Conservation (phyloP, 1,140 invertebrate genomes). For the Drosophila takahashii region DNA sequence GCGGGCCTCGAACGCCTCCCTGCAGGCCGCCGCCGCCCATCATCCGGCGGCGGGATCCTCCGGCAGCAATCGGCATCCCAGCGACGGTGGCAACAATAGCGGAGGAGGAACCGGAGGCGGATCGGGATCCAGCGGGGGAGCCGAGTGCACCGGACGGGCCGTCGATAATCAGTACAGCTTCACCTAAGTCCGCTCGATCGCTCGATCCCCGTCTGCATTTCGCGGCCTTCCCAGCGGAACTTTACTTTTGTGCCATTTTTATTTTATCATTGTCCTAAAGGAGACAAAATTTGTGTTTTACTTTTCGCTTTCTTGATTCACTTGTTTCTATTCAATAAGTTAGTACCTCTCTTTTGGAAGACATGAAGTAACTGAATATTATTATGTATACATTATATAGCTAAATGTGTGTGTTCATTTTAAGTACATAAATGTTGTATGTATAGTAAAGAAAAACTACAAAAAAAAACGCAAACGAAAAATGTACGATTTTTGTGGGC, state of each 20-base stretch:
- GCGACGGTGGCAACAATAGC: slow-evolving; percentile 36
- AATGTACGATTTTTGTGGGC: slow-evolving; percentile 54
- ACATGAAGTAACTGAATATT: slow-evolving; percentile 80
- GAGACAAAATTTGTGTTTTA: slow-evolving; percentile 45
- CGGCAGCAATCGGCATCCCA: slow-evolving; percentile 33
- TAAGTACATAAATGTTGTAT: slow-evolving; percentile 79
- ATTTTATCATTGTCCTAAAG: slow-evolving; percentile 37
- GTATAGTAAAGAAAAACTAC: slow-evolving; percentile 63
- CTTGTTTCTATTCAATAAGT: slow-evolving; percentile 59
- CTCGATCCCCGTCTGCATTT: slow-evolving; percentile 33
- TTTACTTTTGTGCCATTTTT: slow-evolving; percentile 75
- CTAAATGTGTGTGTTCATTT: slow-evolving; percentile 82
- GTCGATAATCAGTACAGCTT: slow-evolving; percentile 89
- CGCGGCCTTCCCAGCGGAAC: slow-evolving; percentile 53
- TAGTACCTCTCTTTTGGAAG: slow-evolving; percentile 61
- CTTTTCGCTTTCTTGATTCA: slow-evolving; percentile 28
- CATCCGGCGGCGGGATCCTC: slow-evolving; percentile 21
- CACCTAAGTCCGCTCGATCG: slow-evolving; percentile 84
- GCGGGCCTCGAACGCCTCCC: slow-evolving; percentile 74
- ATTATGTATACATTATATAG: slow-evolving; percentile 79
- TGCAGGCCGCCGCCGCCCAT: slow-evolving; percentile 65
- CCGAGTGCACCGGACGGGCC: slow-evolving; percentile 85
- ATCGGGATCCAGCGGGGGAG: slow-evolving; percentile 28
- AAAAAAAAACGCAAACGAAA: slow-evolving; percentile 48
- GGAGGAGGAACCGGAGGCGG: slow-evolving; percentile 76